phyloP scores from a whole-genome alignment of 1,140 invertebrate species.

The Pseudomyrmex flavicornis region DNA sequence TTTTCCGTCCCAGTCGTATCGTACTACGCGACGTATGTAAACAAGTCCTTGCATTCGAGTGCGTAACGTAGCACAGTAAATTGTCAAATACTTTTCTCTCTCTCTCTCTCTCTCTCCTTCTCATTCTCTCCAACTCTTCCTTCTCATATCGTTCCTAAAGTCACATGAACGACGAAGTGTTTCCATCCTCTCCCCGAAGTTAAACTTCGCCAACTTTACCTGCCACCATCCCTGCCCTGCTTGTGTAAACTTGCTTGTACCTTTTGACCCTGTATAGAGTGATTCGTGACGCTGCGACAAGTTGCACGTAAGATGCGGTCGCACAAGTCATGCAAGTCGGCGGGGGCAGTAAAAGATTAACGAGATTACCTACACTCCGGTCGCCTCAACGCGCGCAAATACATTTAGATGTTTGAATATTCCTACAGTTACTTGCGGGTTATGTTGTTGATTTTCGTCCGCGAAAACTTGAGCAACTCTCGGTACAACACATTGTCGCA shows the following conservation, averaged over 20 bases:
- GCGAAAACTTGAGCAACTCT: slow-evolving; percentile 9
- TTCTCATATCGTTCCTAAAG: slow-evolving; percentile 28
- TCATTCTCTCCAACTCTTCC: neutral
- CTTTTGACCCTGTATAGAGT: slow-evolving; percentile 42
- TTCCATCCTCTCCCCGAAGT: neutral
- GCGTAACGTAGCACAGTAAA: neutral
- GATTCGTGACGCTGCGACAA: slow-evolving; percentile 39
- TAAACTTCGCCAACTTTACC: slow-evolving; percentile 57
- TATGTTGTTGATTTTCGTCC: neutral
- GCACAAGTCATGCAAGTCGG: slow-evolving; percentile 24
- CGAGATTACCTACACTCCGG: slow-evolving; percentile 28
- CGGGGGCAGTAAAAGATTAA: slow-evolving; percentile 50
- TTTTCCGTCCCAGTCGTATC: too few relatives aligned
- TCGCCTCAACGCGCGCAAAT: slow-evolving; percentile 33
- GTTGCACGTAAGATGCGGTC: slow-evolving; percentile 50
- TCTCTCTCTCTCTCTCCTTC: slow-evolving; percentile 16
- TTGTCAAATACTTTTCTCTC: slow-evolving; percentile 16
- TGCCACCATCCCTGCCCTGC: neutral
- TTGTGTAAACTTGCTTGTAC: slow-evolving; percentile 11
- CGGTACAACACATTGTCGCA: neutral
- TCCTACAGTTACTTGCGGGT: neutral
- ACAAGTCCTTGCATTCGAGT: slow-evolving; percentile 22
- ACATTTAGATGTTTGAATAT: slow-evolving; percentile 1
- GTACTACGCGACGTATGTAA: neutral
- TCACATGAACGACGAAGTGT: slow-evolving; percentile 9